Base-by-base conservation (phyloP, 37 sponge, comb jelly and placozoan species). In the Ianthella basta region DNA sequence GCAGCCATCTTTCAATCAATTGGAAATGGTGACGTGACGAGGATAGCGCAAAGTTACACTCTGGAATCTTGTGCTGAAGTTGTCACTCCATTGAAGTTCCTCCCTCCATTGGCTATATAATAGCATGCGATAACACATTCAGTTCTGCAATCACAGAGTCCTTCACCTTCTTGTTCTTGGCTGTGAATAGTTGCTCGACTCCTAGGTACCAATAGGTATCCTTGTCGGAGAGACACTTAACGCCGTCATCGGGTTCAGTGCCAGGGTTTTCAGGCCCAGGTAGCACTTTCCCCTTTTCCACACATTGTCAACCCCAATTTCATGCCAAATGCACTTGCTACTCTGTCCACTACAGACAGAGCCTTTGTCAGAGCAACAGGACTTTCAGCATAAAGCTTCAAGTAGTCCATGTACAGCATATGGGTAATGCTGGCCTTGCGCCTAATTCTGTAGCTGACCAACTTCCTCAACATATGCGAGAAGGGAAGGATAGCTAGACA, bases 311-410 rank as follows among this genome's bases (percentile, higher is more conserved):
- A 57, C 8, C 80, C 86, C 56, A 86, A 15, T 55, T 24, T 30
- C 80, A 86, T 86, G 24, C 86, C 86, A 14, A 86, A 19, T 39
- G 86, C 80, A 10, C 44, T 18, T 21, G 87, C 56, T 0, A 56
- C 40, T 19, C 57, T 34, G 13, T 86, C 81, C 59, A 50, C 72
- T 0, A 40, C 30, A 14, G 6, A 19, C 18, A 86, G 30, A 4
- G 59, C 32, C 4, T 61, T 24, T 5, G 3, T 35, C 50, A 86
- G 72, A 24, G 39, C 55, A 33, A n/a, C 24, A 3, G 21, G 12
- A 15, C 53, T 30, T 29, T 34, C n/a, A 59, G 81, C 67, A 78
- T 39, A 78, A 27, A 78, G 27, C 54, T 38, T 78, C 20, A 78
- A 16, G 50, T 78, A 50, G 6, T 78, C 79, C 55, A 78, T 78